A percentile compares a stretch with the other conserved stretches of the same genome.
phyloP scores from a whole-genome alignment of 2,797 vertebrate species.

The Scyliorhinus canicula region DNA sequence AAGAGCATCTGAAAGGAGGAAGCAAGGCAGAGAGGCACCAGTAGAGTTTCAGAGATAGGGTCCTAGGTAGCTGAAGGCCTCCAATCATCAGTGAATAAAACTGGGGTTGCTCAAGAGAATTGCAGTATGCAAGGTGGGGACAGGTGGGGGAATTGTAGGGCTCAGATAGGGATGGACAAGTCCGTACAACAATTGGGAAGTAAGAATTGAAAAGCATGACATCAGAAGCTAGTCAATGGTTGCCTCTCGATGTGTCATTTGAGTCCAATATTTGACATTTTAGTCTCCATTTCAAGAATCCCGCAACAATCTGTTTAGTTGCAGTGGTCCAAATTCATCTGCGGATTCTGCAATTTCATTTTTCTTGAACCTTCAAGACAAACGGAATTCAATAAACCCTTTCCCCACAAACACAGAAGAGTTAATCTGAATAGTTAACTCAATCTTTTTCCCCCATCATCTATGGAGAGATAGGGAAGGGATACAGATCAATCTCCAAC shows the following conservation, averaged over 20 bases:
- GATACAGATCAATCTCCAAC: no score
- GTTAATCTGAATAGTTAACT: neutral
- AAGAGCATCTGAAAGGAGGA: neutral
- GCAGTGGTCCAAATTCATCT: neutral
- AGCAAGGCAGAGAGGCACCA: neutral
- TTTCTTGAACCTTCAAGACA: neutral
- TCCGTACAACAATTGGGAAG: neutral
- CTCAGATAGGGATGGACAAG: neutral
- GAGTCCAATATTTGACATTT: neutral
- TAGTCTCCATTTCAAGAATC: neutral
- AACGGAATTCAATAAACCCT: neutral
- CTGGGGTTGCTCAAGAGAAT: neutral
- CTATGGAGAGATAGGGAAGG: no score
- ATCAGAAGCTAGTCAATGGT: neutral
- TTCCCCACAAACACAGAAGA: neutral
- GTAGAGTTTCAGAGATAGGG: neutral
- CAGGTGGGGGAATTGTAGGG: neutral
- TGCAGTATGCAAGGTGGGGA: neutral
- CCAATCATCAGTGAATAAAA: neutral
- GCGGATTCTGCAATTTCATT: neutral
- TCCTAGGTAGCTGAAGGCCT: neutral
- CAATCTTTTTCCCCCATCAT: neutral
- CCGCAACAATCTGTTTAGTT: neutral
- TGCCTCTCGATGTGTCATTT: neutral
- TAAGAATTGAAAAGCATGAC: neutral